Evolutionary conservation across 2,888 invertebrate genomes (phyloP).

Genomic region (Zonitis immaculata): DNA sequence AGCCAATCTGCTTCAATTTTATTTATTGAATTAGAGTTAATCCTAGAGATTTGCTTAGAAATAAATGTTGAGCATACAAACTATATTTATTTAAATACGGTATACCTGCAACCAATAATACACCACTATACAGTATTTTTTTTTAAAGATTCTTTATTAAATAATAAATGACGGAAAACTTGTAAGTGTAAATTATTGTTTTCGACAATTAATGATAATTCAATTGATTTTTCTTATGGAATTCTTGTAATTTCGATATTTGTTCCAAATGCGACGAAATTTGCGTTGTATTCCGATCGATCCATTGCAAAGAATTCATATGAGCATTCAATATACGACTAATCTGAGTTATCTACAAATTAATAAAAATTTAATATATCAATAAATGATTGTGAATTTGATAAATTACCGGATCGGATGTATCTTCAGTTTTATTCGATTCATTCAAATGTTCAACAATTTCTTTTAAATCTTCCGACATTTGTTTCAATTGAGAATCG

Average conservation of each 20-base stretch:
- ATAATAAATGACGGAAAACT: too few relatives aligned
- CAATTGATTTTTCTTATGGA: constrained; percentile 12
- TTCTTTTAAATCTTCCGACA: constrained; percentile 93
- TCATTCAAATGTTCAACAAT: constrained; percentile 93
- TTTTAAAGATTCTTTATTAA: too few relatives aligned
- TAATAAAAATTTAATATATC: constrained; percentile 2
- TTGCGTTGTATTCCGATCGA: constrained; percentile 77
- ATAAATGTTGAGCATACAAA: neutral
- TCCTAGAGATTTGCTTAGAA: neutral
- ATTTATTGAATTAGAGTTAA: too few relatives aligned
- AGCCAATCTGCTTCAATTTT: too few relatives aligned
- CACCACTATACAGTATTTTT: too few relatives aligned
- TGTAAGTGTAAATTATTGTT: neutral
- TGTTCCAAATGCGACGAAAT: constrained; percentile 78
- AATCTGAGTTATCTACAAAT: constrained; percentile 80
- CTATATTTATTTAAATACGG: too few relatives aligned
- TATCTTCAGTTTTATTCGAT: constrained; percentile 75
- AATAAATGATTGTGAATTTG: neutral
- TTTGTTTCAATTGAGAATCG: constrained; percentile 87
- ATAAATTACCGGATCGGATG: constrained; percentile 74
- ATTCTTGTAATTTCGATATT: constrained; percentile 71
- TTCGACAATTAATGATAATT: constrained; percentile 4
- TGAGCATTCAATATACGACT: constrained; percentile 92
- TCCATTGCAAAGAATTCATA: constrained; percentile 94
- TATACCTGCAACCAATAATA: too few relatives aligned